Evolutionary conservation across 2,888 invertebrate genomes (phyloP).

Genomic region (Plebejus melissa): DNA sequence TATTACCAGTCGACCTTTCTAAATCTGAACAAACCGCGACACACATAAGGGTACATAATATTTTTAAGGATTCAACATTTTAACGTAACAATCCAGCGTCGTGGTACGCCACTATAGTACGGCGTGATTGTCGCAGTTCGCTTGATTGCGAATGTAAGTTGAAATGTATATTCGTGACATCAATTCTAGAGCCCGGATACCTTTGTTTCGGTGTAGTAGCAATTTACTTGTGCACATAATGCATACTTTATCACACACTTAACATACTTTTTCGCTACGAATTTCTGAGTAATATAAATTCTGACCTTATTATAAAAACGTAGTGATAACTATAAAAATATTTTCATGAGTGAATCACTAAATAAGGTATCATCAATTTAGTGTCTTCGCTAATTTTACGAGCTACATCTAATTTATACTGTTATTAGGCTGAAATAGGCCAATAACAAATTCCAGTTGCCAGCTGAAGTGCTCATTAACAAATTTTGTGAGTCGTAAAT

Average conservation of each 20-base stretch:
- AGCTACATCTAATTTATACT: not conserved
- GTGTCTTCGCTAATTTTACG: slow-evolving; percentile 22
- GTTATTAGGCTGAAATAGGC: slow-evolving; percentile 20
- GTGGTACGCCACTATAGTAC: not conserved
- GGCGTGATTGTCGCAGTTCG: slow-evolving; percentile 21
- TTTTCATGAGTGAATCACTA: not conserved
- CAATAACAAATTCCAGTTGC: not conserved
- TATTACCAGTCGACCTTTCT: not conserved
- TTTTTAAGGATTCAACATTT: slow-evolving; percentile 16
- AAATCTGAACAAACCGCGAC: not conserved
- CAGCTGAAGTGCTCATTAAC: slow-evolving; percentile 7
- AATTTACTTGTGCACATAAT: slow-evolving; percentile 26
- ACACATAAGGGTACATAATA: slow-evolving; percentile 3
- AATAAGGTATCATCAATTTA: not conserved
- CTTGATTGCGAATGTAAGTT: slow-evolving; percentile 32
- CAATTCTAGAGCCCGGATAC: slow-evolving; percentile 27
- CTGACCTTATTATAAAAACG: not conserved
- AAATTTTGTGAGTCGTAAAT: slow-evolving; percentile 6
- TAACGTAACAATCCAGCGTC: not conserved
- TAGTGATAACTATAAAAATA: not conserved
- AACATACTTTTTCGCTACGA: slow-evolving; percentile 1
- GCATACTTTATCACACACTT: slow-evolving; percentile 19
- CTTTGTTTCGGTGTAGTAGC: slow-evolving; percentile 23
- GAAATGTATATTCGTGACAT: slow-evolving; percentile 30
- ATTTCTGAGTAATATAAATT: not conserved